Evolutionary conservation across 2,888 invertebrate species (phyloP).

Genomic region (Tetragonula carbonaria): DNA sequence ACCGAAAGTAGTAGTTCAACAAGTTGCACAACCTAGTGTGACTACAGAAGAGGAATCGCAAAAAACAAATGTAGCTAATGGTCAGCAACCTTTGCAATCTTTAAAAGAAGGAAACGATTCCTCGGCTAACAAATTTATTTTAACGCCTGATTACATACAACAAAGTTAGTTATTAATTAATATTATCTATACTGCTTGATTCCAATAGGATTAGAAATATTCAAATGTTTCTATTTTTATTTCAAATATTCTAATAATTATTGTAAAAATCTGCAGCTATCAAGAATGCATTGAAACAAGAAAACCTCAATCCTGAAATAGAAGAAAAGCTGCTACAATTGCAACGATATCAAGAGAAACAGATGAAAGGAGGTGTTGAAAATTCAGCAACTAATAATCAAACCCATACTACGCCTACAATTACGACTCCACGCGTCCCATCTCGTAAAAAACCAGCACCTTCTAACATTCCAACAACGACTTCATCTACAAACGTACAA

Average conservation of each 20-base stretch:
- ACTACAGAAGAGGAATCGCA: conserved; percentile 76
- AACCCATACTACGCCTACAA: conserved; percentile 72
- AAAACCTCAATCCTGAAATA: conserved; percentile 95
- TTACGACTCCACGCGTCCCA: conserved; percentile 84
- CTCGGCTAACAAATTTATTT: conserved; percentile 89
- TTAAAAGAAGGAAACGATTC: conserved; percentile 79
- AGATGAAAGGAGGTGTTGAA: conserved; percentile 86
- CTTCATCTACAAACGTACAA: conserved; percentile 54
- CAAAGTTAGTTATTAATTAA: conserved; percentile 90
- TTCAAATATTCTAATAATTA: conserved; percentile 57
- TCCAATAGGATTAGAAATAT: not conserved
- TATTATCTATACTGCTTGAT: conserved; percentile 21
- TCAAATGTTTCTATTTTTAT: conserved; percentile 34
- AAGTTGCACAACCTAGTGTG: conserved; percentile 75
- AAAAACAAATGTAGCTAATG: conserved; percentile 78
- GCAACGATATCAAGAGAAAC: conserved; percentile 93
- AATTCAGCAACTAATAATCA: conserved; percentile 79
- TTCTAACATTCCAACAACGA: conserved; percentile 65
- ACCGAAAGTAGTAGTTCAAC: conserved; percentile 82
- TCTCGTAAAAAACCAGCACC: conserved; percentile 86
- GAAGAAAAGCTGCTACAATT: conserved; percentile 95
- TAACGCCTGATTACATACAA: conserved; percentile 96
- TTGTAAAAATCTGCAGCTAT: conserved; percentile 88
- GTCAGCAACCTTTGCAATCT: conserved; percentile 81
- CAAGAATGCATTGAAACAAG: conserved; percentile 95